Evolutionary conservation across 2,113 vertebrate genomes (phyloP), one percentile per base, ranked within the genome.

Genomic region (Verasper variegatus): DNA sequence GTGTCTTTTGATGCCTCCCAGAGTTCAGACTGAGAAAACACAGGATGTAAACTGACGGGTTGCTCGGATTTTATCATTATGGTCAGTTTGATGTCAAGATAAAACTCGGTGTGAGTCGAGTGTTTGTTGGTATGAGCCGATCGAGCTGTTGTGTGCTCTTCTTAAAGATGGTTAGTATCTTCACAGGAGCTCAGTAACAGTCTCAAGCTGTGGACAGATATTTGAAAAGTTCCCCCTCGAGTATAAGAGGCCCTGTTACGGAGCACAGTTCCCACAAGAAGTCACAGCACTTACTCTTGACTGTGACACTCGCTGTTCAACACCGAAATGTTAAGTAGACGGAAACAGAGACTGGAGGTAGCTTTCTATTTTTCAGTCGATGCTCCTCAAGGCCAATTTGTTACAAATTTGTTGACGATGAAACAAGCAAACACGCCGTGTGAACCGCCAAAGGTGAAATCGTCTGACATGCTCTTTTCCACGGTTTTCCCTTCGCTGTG

Each of bases 391-490:
- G 40, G 76, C 75, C 78, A 85, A 89, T 86, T 81, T 86, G 85
- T 90, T 85, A 81, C 85, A 89, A 91, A 92, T 92, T 86, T 86
- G 85, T 81, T 40, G 78, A 90, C 78, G 89, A 92, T 88, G 88
- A 88, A 92, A 86, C 81, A 86, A 85, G 82, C 63, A 83, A 90
- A 89, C 84, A 80, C 31, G 49, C 26, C 17, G 73, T 83, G 81
- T 89, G 84, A 88, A 86, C 74, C 74, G 84, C 80, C 85, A 83
- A 81, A 86, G 85, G 87, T 88, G 89, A 91, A 91, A 89, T 88
- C 87, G 81, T 74, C 87, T 42, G 82, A 91, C 88, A 90, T 86
- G 90, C 88, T 89, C 52, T 91, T 92, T 92, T 90, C 89, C 88
- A 87, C 82, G 86, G 76, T 75, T 86, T 84, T 81, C 71, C 78